Percentiles rank a stretch among this genome's conserved stretches.
Conservation (phyloP, 2,113 vertebrate species). For the Ciconia stormi region DNA sequence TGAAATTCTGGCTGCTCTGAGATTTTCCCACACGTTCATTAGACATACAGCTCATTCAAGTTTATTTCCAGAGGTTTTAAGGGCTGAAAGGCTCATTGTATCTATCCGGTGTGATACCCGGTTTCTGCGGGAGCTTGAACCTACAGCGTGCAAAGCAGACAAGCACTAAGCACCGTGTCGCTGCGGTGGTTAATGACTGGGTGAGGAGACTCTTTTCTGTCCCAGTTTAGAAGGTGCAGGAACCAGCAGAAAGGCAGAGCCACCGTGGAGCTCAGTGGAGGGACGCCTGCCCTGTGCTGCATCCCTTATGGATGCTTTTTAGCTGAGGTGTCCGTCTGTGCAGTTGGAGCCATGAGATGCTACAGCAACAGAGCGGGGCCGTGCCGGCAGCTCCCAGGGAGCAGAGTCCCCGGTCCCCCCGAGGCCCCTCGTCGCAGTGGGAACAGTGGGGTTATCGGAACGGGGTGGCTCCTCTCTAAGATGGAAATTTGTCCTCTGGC, state of each 20-base stretch:
- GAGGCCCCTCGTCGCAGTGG: accelerated
- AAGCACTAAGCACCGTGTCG: accelerated
- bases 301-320: not conserved
- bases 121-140: not conserved
- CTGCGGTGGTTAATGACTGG: not conserved
- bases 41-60: not conserved
- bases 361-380: accelerated
- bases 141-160: accelerated
- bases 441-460: not conserved
- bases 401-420: accelerated
- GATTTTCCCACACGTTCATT: constrained; percentile 20
- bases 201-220: accelerated
- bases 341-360: not conserved
- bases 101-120: not conserved
- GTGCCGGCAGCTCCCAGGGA: not conserved
- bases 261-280: accelerated
- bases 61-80: not conserved
- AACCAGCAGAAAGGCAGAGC: not conserved
- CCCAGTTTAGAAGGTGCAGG: not conserved
- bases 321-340: not conserved
- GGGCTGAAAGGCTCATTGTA: not conserved
- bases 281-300: not conserved
- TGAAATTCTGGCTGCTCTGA: not conserved
- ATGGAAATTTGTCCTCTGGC: constrained; percentile 75
- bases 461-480: constrained; percentile 34